A percentile compares a stretch with the other conserved stretches of the same genome.
phyloP scores from a whole-genome alignment of 1,140 invertebrate genomes.

The Uloborus diversus region DNA sequence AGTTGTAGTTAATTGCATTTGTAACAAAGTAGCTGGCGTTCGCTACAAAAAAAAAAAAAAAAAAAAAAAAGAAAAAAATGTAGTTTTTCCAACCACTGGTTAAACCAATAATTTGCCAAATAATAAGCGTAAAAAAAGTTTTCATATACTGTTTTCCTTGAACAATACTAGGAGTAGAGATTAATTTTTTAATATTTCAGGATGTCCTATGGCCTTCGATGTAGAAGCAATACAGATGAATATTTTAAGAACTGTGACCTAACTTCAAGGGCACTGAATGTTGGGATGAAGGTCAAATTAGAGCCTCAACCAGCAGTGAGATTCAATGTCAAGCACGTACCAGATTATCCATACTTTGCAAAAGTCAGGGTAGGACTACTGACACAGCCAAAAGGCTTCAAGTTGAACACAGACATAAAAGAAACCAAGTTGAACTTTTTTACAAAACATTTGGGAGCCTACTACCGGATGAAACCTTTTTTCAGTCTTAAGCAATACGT shows the following conservation, averaged over 20 bases:
- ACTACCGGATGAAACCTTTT: slow-evolving; percentile 43
- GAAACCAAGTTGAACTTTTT: slow-evolving; percentile 40
- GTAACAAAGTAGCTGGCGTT: no score
- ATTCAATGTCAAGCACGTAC: slow-evolving; percentile 22
- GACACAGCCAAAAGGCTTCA: slow-evolving; percentile 36
- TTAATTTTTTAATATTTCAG: slow-evolving; percentile 7
- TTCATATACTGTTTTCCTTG: no score
- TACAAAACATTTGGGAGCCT: slow-evolving; percentile 11
- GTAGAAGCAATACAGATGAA: slow-evolving; percentile 39
- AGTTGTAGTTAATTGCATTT: no score
- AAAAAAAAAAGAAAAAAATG: no score
- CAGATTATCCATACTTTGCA: slow-evolving; percentile 19
- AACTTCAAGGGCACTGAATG: slow-evolving; percentile 46
- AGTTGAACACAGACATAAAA: slow-evolving; percentile 28
- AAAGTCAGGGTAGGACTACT: slow-evolving; percentile 37
- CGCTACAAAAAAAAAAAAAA: no score
- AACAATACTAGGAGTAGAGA: no score
- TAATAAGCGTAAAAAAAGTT: no score
- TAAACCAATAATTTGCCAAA: no score
- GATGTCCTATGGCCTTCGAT: slow-evolving; percentile 52
- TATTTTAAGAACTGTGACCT: slow-evolving; percentile 52
- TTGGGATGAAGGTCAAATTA: slow-evolving; percentile 20
- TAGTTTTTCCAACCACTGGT: no score
- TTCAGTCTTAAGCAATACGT: slow-evolving; percentile 49
- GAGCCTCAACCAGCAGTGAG: slow-evolving; percentile 20